phyloP scores from a whole-genome alignment of 2,888 invertebrate genomes.

The Deroplatys truncata region DNA sequence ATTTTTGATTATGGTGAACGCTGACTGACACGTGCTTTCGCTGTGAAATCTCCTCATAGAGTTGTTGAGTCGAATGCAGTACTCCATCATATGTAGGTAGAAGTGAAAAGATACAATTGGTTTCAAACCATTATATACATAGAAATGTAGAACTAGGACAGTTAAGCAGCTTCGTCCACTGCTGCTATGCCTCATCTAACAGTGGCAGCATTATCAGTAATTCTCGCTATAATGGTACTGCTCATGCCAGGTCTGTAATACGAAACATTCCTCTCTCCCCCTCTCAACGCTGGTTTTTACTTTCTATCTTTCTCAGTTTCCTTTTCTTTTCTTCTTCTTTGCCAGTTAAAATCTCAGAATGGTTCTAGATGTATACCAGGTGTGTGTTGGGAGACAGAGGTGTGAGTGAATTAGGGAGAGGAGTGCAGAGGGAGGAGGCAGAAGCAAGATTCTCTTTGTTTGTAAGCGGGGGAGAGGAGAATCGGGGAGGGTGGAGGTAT shows the following conservation, averaged over 20 bases:
- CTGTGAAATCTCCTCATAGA: too few relatives aligned
- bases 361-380: conserved; percentile 18
- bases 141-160: too few relatives aligned
- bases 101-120: too few relatives aligned
- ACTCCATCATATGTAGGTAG: too few relatives aligned
- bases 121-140: too few relatives aligned
- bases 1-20: too few relatives aligned
- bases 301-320: conserved; percentile 11
- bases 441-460: not conserved
- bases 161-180: too few relatives aligned
- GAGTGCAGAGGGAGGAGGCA: not conserved
- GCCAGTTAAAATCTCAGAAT: conserved; percentile 13
- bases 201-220: not conserved
- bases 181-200: too few relatives aligned
- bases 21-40: too few relatives aligned
- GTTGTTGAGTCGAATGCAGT: too few relatives aligned
- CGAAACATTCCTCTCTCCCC: not conserved
- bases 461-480: not conserved
- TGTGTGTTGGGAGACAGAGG: conserved; percentile 13
- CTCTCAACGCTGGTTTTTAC: not conserved
- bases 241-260: not conserved
- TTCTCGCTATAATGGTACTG: not conserved
- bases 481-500: conserved; percentile 2
- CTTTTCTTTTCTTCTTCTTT: not conserved
- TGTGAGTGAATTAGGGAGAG: not conserved